These are phyloP conservation scores for Toxonevra muliebris DNA, from an alignment of 2,888 invertebrate genomes.

Conservation along the genomic window DNA sequence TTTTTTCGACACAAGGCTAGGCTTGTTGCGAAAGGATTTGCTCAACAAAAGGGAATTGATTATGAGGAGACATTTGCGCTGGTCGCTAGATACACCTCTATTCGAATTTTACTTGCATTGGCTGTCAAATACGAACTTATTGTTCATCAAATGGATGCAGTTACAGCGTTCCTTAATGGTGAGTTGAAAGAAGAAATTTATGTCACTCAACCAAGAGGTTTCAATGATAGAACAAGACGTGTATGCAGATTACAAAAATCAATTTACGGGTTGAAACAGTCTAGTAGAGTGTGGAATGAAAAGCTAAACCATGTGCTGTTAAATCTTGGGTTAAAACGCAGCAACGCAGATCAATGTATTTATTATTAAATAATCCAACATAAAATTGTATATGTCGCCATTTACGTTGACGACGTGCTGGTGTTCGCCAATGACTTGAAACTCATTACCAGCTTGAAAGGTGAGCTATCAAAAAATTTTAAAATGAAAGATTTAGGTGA, in stretches of 20 bases:
- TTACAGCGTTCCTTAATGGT: slow-evolving; percentile 34
- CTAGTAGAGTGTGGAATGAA: slow-evolving; percentile 20
- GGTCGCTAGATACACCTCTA: slow-evolving; percentile 30
- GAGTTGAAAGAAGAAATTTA: slow-evolving; percentile 36
- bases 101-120: slow-evolving; percentile 32
- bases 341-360: slow-evolving; percentile 29
- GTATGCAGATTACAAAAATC: slow-evolving; percentile 16
- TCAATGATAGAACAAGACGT: slow-evolving; percentile 27
- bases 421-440: slow-evolving; percentile 19
- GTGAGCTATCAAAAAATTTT: slow-evolving; percentile 16
- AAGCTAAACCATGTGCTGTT: slow-evolving; percentile 21
- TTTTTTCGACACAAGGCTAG: slow-evolving; percentile 27
- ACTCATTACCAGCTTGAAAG: slow-evolving; percentile 11
- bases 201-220: slow-evolving; percentile 39
- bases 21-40: slow-evolving; percentile 34
- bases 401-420: slow-evolving; percentile 31
- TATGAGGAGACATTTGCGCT: slow-evolving; percentile 33
- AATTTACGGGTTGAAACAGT: slow-evolving; percentile 23
- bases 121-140: slow-evolving; percentile 32
- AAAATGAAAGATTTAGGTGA: slow-evolving; percentile 36
- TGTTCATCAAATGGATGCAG: slow-evolving; percentile 38
- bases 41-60: slow-evolving; percentile 34
- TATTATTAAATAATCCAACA: slow-evolving; percentile 4
- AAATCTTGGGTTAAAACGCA: slow-evolving; percentile 16
- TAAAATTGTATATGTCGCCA: slow-evolving; percentile 22